These are phyloP conservation scores for Sarcoramphus papa DNA, from an alignment of 2,797 vertebrate genomes.

Conservation along the genomic window DNA sequence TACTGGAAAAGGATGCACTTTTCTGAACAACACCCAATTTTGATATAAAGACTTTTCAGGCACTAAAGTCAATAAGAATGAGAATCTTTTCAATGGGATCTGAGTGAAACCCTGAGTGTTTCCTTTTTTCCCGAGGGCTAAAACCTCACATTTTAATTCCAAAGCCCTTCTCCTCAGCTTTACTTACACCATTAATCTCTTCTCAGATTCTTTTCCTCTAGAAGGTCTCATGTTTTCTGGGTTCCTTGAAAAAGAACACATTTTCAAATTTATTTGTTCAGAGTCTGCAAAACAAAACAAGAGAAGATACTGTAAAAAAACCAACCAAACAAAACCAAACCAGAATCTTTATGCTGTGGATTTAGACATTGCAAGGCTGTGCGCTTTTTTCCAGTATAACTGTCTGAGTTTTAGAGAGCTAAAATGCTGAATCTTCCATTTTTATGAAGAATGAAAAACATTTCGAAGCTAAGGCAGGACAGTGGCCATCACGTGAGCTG, in stretches of 20 bases:
- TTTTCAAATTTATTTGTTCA: not conserved
- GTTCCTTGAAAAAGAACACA: not conserved
- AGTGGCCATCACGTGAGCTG: constrained; percentile 41
- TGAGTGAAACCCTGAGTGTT: not conserved
- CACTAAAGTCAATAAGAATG: not conserved
- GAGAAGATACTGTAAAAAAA: not conserved
- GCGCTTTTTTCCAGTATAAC: not conserved
- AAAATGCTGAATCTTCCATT: not conserved
- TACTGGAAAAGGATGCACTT: not conserved
- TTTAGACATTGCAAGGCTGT: not conserved
- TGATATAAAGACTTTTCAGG: not conserved
- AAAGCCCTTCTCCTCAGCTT: not conserved
- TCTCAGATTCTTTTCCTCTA: not conserved
- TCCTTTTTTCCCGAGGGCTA: not conserved
- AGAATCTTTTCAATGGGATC: not conserved
- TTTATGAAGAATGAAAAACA: constrained; percentile 16
- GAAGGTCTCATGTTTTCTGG: not conserved
- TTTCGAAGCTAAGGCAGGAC: constrained; percentile 39
- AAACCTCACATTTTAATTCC: not conserved
- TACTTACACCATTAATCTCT: not conserved
- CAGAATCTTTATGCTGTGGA: not conserved
- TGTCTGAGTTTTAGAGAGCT: not conserved
- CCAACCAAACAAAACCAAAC: accelerated
- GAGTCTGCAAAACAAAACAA: not conserved
- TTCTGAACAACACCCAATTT: not conserved